Evolutionary conservation across 2,113 vertebrate genomes (phyloP).

Genomic region (Daphoenositta chrysoptera): DNA sequence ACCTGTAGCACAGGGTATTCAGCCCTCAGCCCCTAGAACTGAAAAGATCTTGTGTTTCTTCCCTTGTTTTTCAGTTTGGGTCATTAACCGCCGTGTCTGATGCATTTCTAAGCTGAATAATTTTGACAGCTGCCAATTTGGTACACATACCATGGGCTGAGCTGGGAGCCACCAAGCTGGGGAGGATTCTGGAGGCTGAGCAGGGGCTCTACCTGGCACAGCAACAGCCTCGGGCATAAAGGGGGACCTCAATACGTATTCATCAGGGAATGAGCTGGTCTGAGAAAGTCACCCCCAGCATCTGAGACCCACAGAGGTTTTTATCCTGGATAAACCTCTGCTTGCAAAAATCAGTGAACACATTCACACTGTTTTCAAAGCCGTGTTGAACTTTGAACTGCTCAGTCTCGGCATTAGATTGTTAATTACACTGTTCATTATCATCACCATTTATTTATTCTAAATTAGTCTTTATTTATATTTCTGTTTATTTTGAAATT

Average conservation of each 20-base stretch:
- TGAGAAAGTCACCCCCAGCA: background rate
- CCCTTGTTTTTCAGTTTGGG: background rate
- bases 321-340: background rate
- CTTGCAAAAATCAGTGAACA: background rate
- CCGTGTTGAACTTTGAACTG: background rate
- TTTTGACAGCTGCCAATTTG: conserved; percentile 44
- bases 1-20: background rate
- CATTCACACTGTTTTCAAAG: background rate
- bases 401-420: rapidly evolving
- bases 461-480: background rate
- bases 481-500: background rate
- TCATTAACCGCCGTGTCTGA: background rate
- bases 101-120: background rate
- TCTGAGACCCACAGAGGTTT: background rate
- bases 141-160: conserved; percentile 35
- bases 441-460: background rate
- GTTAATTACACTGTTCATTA: background rate
- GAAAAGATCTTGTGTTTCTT: background rate
- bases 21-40: background rate
- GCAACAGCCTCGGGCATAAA: background rate
- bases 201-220: background rate
- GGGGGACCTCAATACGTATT: rapidly evolving
- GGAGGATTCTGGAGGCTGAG: background rate
- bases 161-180: background rate
- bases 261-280: background rate